phyloP scores from a whole-genome alignment of 2,888 invertebrate species.

The Epsilonema sp. region DNA sequence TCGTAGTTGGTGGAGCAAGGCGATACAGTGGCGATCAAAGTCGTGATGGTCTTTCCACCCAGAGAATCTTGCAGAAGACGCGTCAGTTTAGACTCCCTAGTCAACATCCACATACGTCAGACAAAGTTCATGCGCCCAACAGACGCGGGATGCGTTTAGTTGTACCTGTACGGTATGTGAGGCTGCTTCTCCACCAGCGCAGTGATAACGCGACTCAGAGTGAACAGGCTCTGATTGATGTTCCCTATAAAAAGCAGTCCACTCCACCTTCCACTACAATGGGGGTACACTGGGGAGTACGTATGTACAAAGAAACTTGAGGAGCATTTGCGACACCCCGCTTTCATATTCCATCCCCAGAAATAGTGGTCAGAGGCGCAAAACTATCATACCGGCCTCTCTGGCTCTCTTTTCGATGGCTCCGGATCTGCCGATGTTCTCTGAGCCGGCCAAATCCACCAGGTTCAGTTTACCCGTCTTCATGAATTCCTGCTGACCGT shows the following conservation, averaged over 20 bases:
- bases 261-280: no score
- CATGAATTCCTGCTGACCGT: slow-evolving; percentile 74
- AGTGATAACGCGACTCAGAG: slow-evolving; percentile 82
- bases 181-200: slow-evolving; percentile 72
- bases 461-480: slow-evolving; percentile 91
- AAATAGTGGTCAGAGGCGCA: no score
- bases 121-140: no score
- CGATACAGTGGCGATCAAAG: slow-evolving; percentile 85
- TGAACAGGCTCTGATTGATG: slow-evolving; percentile 82
- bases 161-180: slow-evolving; percentile 74
- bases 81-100: slow-evolving; percentile 82
- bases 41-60: slow-evolving; percentile 87
- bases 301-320: no score
- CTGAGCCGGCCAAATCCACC: slow-evolving; percentile 84
- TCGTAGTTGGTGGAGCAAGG: slow-evolving; percentile 68
- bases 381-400: slow-evolving; percentile 77
- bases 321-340: no score
- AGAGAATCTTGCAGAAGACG: slow-evolving; percentile 82
- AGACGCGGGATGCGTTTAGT: no score
- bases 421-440: slow-evolving; percentile 87
- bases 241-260: slow-evolving; percentile 43
- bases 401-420: slow-evolving; percentile 69
- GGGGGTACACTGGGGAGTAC: no score
- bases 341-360: no score
- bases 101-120: slow-evolving; percentile 15